Conservation (phyloP, 2,888 invertebrate genomes). For the Neuroscelio doddi region DNA sequence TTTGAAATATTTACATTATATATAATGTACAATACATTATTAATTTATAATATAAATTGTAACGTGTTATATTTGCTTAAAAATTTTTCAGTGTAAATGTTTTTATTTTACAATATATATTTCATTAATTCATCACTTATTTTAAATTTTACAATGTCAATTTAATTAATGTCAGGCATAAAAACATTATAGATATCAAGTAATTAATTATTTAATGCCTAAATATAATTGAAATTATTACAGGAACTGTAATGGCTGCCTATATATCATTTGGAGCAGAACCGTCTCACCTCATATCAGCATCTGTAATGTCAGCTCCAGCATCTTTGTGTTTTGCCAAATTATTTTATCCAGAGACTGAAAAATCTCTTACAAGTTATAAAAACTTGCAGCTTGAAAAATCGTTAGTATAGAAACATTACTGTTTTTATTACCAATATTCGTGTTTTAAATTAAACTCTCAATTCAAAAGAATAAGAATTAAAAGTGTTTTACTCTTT, state of each 20-base stretch:
- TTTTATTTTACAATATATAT: no score
- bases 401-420: slow-evolving; percentile 75
- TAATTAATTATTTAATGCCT: no score
- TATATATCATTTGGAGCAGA: slow-evolving; percentile 93
- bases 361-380: slow-evolving; percentile 82
- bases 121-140: no score
- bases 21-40: no score
- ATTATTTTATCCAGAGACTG: slow-evolving; percentile 93
- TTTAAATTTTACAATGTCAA: no score
- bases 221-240: slow-evolving; percentile 62
- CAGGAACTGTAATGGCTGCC: slow-evolving; percentile 91
- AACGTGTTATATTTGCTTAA: no score
- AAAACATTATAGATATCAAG: background rate
- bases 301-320: slow-evolving; percentile 97
- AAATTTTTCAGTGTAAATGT: no score
- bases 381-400: slow-evolving; percentile 82
- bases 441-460: no score
- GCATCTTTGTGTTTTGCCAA: slow-evolving; percentile 93
- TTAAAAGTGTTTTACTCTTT: no score
- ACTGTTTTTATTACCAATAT: background rate
- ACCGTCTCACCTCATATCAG: slow-evolving; percentile 90
- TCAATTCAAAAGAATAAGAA: slow-evolving; percentile 5
- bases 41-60: no score
- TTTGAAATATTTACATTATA: no score
- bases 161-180: no score